Percentiles rank a stretch among this genome's conserved stretches.
Conservation (phyloP, 2,888 invertebrate genomes). For the Phortica okadai region DNA sequence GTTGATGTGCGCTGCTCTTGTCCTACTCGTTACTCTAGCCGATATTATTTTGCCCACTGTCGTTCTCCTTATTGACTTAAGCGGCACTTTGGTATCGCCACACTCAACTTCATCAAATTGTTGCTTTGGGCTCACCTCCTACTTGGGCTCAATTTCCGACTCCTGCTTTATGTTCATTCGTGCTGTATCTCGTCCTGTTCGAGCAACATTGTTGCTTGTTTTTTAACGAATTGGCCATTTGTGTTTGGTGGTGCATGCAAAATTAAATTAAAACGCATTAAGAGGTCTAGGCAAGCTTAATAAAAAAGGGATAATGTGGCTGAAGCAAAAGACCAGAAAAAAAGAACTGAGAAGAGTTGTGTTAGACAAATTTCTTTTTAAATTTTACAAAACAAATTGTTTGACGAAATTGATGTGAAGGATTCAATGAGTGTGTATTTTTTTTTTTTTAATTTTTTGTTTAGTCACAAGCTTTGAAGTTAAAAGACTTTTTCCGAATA, state of each 20-base stretch:
- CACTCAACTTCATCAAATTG: constrained; percentile 24
- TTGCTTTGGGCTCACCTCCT: constrained; percentile 26
- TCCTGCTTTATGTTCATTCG: constrained; percentile 26
- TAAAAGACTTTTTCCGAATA: no score
- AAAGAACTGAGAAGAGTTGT: neutral
- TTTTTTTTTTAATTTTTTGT: no score
- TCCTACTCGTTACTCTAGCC: constrained; percentile 41
- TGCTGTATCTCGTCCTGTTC: constrained; percentile 31
- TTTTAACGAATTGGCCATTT: constrained; percentile 51
- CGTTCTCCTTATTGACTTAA: constrained; percentile 67
- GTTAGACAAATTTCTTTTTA: neutral
- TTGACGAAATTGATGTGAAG: no score
- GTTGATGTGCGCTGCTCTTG: constrained; percentile 44
- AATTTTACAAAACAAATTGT: neutral
- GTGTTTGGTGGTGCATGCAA: constrained; percentile 62
- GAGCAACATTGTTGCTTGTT: constrained; percentile 45
- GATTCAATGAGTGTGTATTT: no score
- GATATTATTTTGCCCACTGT: constrained; percentile 55
- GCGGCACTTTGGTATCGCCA: constrained; percentile 55
- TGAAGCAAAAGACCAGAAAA: neutral
- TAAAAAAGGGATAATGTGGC: constrained; percentile 23
- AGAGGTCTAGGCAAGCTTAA: constrained; percentile 42
- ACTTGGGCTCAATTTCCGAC: constrained; percentile 38
- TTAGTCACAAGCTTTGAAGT: no score
- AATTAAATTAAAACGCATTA: constrained; percentile 73